Percentiles rank a stretch among this genome's conserved stretches.
These are phyloP conservation scores for Falco berigora DNA, from an alignment of 2,797 vertebrate species.

Conservation along the genomic window DNA sequence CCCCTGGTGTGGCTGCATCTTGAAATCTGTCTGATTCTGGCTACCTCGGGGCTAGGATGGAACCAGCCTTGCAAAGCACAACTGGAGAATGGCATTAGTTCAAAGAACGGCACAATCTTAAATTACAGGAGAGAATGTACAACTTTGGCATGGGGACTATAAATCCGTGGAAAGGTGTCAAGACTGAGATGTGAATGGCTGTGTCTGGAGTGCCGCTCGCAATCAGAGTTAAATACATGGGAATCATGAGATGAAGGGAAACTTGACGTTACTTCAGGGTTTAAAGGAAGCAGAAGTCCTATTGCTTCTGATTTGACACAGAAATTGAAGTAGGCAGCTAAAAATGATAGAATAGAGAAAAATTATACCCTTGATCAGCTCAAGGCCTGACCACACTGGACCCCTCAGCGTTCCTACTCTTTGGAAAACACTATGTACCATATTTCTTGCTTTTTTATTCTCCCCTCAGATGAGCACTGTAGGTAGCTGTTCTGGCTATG, in stretches of 20 bases:
- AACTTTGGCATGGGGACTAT: neutral
- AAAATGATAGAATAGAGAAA: neutral
- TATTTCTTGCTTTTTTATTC: neutral
- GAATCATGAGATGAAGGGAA: neutral
- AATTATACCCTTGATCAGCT: neutral
- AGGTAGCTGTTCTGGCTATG: neutral
- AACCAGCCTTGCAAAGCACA: neutral
- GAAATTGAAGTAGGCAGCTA: neutral
- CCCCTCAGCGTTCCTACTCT: neutral
- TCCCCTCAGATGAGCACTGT: neutral
- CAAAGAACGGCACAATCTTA: neutral
- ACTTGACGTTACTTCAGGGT: neutral
- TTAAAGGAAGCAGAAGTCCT: neutral
- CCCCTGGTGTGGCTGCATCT: neutral
- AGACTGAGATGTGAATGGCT: neutral
- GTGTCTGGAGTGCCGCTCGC: neutral
- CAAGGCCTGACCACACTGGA: neutral
- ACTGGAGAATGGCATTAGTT: conserved; percentile 1
- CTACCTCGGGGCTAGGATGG: neutral
- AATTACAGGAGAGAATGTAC: neutral
- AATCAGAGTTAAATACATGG: neutral
- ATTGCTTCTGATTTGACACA: neutral
- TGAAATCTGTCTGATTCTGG: neutral
- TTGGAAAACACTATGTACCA: neutral
- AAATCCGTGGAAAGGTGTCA: neutral